Conservation (phyloP, 1,140 invertebrate species). For the Drosophila insularis region DNA sequence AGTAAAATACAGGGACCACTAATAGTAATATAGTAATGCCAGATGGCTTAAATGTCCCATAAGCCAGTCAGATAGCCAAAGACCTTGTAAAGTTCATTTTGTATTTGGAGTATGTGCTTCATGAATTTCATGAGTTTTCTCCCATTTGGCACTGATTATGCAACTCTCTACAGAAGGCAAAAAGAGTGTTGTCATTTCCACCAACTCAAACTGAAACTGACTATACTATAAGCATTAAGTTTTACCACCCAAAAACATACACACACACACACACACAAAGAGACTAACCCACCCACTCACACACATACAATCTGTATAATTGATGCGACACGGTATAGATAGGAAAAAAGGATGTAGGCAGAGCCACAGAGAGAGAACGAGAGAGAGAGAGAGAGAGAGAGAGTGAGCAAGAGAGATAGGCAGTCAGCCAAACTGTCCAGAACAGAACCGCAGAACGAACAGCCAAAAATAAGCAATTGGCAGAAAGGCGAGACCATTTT, state of each 20-base stretch:
- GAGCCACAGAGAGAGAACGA: too few species aligned
- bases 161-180: conserved; percentile 35
- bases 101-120: conserved; percentile 33
- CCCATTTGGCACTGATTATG: conserved; percentile 63
- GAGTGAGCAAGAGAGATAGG: too few species aligned
- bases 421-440: conserved; percentile 20
- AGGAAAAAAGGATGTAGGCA: background rate
- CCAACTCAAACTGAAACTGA: conserved; percentile 12
- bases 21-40: conserved; percentile 20
- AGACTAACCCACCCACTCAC: background rate
- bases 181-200: conserved; percentile 7
- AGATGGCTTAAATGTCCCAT: conserved; percentile 34
- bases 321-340: conserved; percentile 48
- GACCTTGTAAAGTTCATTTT: conserved; percentile 35
- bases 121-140: conserved; percentile 70
- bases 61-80: conserved; percentile 13
- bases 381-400: too few species aligned
- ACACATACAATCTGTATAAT: conserved; percentile 65
- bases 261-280: too few species aligned
- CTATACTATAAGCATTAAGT: conserved; percentile 19
- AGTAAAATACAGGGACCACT: background rate
- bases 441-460: conserved; percentile 26
- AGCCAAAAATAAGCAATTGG: conserved; percentile 55
- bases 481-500: background rate
- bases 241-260: background rate